Percentiles rank a stretch among this genome's conserved stretches.
Conservation (phyloP, 2,113 vertebrate species). For the Carollia perspicillata region DNA sequence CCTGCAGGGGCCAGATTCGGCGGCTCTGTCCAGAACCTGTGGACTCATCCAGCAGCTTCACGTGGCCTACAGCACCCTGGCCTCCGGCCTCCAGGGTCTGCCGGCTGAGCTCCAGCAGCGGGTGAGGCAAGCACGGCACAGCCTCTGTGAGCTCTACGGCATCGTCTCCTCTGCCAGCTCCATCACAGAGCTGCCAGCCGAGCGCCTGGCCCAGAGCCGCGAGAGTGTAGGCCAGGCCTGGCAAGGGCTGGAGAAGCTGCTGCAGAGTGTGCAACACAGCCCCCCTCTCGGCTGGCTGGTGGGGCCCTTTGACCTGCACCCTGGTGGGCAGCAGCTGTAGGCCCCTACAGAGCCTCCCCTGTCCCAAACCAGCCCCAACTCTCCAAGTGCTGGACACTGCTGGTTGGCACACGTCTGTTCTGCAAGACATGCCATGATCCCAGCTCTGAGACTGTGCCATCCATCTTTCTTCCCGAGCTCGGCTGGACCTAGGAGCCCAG, state of each 20-base stretch:
- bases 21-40: slow-evolving; percentile 80
- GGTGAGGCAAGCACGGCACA: slow-evolving; percentile 77
- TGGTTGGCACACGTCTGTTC: rapidly evolving
- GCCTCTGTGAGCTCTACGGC: slow-evolving; percentile 81
- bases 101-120: slow-evolving; percentile 82
- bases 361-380: background rate
- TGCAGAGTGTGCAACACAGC: slow-evolving; percentile 83
- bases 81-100: slow-evolving; percentile 86
- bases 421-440: rapidly evolving
- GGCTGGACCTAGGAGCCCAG: background rate
- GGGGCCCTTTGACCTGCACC: slow-evolving; percentile 82
- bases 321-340: slow-evolving; percentile 66
- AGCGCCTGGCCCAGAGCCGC: slow-evolving; percentile 80
- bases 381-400: background rate
- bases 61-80: slow-evolving; percentile 80
- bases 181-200: slow-evolving; percentile 55
- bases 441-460: rapidly evolving
- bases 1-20: slow-evolving; percentile 78
- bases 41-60: slow-evolving; percentile 81
- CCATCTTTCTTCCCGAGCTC: background rate
- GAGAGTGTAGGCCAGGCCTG: slow-evolving; percentile 75
- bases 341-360: background rate
- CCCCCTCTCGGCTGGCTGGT: slow-evolving; percentile 83
- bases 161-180: slow-evolving; percentile 72
- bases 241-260: slow-evolving; percentile 82